phyloP scores from a whole-genome alignment of 1,140 invertebrate genomes.

The Riptortus pedestris region DNA sequence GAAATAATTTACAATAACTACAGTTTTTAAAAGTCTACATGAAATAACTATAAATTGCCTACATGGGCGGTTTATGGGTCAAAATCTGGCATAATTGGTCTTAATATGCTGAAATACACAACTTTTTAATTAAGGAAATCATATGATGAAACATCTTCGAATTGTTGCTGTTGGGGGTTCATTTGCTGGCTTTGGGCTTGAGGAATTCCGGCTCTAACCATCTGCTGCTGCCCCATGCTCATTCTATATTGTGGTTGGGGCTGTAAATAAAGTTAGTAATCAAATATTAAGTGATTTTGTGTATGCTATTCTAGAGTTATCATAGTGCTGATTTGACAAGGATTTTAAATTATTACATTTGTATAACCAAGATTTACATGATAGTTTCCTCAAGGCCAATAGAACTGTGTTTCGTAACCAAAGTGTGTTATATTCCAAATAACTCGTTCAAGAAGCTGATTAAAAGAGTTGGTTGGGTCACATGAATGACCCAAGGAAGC shows the following conservation, averaged over 20 bases:
- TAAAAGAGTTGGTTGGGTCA: no score
- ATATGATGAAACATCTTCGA: conserved; percentile 24
- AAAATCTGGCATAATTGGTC: no score
- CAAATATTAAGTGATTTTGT: conserved; percentile 35
- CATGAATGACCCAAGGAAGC: no score
- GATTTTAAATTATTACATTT: neutral
- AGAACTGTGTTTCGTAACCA: no score
- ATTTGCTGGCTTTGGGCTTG: conserved; percentile 25
- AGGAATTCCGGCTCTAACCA: conserved; percentile 32
- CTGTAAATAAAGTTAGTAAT: conserved; percentile 38
- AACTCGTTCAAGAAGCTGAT: no score
- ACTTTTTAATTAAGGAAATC: neutral
- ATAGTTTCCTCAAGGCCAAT: no score
- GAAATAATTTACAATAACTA: no score
- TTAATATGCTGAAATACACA: neutral
- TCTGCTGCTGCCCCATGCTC: conserved; percentile 36
- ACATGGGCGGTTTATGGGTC: no score
- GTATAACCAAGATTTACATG: no score
- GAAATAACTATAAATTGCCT: no score
- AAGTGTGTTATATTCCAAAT: no score
- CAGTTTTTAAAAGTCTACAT: no score
- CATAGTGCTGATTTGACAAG: neutral
- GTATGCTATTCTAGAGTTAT: conserved; percentile 23
- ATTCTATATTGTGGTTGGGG: conserved; percentile 34
- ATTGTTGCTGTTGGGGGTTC: conserved; percentile 23